phyloP scores from a whole-genome alignment of 2,888 invertebrate species.

The Euclidia mi region DNA sequence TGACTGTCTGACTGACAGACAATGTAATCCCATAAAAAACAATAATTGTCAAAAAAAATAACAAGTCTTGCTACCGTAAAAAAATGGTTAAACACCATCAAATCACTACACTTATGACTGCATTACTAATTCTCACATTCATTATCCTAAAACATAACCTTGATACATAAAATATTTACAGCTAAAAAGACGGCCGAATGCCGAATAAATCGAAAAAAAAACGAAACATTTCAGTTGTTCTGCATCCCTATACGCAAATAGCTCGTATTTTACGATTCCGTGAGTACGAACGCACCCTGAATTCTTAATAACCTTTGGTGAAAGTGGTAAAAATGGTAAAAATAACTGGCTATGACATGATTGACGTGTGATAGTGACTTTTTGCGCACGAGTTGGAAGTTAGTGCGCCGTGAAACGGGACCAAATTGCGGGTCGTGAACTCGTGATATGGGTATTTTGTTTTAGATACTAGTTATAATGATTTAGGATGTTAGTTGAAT shows the following conservation, averaged over 20 bases:
- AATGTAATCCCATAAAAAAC: no score
- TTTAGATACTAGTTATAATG: not conserved
- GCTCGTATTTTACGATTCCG: slow-evolving; percentile 52
- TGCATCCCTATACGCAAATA: slow-evolving; percentile 56
- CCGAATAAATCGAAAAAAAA: slow-evolving; percentile 46
- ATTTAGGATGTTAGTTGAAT: no score
- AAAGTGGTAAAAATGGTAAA: slow-evolving; percentile 17
- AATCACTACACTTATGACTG: no score
- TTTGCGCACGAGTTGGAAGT: slow-evolving; percentile 39
- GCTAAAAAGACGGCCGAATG: slow-evolving; percentile 42
- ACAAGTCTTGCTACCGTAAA: no score
- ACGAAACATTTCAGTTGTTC: slow-evolving; percentile 47
- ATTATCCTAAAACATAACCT: slow-evolving; percentile 26
- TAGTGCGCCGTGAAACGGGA: slow-evolving; percentile 17
- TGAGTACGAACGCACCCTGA: slow-evolving; percentile 41
- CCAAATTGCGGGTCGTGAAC: not conserved
- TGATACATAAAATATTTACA: slow-evolving; percentile 56
- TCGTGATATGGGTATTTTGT: slow-evolving; percentile 3
- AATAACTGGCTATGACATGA: slow-evolving; percentile 34
- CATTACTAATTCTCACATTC: slow-evolving; percentile 9
- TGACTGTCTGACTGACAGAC: no score
- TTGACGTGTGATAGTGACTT: slow-evolving; percentile 33
- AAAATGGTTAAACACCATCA: no score
- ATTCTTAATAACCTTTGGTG: slow-evolving; percentile 35
- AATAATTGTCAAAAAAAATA: no score